phyloP scores from a whole-genome alignment of 2,113 vertebrate genomes.

The Clarias magur region DNA sequence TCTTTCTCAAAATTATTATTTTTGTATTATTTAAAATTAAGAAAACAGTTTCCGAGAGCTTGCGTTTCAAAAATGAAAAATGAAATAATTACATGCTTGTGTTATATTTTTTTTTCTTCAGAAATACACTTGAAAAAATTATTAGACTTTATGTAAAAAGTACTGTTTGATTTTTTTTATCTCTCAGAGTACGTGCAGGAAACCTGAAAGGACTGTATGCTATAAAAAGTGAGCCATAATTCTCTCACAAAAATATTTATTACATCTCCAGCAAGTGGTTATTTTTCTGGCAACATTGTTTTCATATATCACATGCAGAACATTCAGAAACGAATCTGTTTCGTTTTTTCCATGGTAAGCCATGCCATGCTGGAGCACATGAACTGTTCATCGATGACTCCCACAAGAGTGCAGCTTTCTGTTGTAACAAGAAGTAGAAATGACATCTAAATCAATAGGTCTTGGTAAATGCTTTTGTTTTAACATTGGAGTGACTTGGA shows the following conservation, averaged over 20 bases:
- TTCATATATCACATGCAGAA: conserved; percentile 44
- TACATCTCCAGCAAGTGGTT: conserved; percentile 51
- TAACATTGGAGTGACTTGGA: conserved; percentile 76
- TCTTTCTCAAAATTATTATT: background rate
- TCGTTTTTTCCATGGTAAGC: conserved; percentile 52
- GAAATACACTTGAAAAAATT: background rate
- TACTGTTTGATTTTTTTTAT: background rate
- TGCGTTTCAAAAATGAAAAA: background rate
- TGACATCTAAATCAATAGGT: conserved; percentile 82
- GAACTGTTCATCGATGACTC: conserved; percentile 51
- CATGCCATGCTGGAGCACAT: conserved; percentile 59
- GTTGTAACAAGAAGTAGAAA: conserved; percentile 55
- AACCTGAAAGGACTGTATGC: conserved; percentile 27
- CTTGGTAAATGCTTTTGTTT: conserved; percentile 75
- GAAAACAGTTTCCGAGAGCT: background rate
- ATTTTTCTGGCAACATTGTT: conserved; percentile 52
- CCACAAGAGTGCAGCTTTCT: conserved; percentile 48
- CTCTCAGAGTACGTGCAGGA: background rate
- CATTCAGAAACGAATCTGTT: conserved; percentile 48
- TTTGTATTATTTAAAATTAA: background rate
- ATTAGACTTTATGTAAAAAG: background rate
- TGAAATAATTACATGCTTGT: background rate
- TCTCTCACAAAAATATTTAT: conserved; percentile 42
- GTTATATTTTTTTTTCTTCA: background rate
- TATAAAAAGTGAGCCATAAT: conserved; percentile 23